Evolutionary conservation across 2,888 invertebrate species (phyloP), one percentile per base, ranked within the genome.

Genomic region (Conistra vaccinii): DNA sequence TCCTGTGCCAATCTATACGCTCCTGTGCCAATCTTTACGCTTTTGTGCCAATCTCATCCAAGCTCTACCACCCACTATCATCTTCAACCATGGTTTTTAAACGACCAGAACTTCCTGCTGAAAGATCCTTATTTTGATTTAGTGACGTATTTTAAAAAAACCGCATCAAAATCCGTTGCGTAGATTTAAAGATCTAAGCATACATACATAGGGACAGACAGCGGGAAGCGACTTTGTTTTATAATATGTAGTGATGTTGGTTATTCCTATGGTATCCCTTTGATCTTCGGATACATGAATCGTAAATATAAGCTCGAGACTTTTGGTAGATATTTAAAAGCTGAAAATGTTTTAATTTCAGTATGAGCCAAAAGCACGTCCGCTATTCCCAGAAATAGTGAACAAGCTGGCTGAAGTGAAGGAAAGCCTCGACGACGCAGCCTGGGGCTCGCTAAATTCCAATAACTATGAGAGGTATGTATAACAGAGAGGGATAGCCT

Each of bases 311-410:
- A 57, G 29, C 57, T 29, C 1, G 57, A 7, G 17, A 57, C n/a
- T 2, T 29, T 20, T 10, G 6, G 1, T 29, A 20, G 17, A 29
- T 63, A 65, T 29, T 65, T 35, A 23, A 35, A 48, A 48, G 26
- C 12, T 39, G 1, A 1, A 35, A 17, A 26, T 29, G 14, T 48
- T 60, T 74, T 73, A 80, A 23, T 94, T 95, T 0, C 96, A 99
- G 98, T 98, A 98, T 95, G 99, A 99, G 93, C 98, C 99, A 42
- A 98, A 98, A 92, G 98, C 98, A 92, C 97, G 99, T 88, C 99
- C 99, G 78, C 97, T 98, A 88, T 99, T 99, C 96, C 97, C 97
- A 60, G 99, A 99, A 93, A 98, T 98, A 92, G 97, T 97, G 88
- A 97, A 97, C 88, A 97, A 97, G 91, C 94, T 98, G 85, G 97